Evolutionary conservation across 1,140 invertebrate genomes (phyloP), one percentile per base, ranked within the genome.

Genomic region (Drosophila ambigua): DNA sequence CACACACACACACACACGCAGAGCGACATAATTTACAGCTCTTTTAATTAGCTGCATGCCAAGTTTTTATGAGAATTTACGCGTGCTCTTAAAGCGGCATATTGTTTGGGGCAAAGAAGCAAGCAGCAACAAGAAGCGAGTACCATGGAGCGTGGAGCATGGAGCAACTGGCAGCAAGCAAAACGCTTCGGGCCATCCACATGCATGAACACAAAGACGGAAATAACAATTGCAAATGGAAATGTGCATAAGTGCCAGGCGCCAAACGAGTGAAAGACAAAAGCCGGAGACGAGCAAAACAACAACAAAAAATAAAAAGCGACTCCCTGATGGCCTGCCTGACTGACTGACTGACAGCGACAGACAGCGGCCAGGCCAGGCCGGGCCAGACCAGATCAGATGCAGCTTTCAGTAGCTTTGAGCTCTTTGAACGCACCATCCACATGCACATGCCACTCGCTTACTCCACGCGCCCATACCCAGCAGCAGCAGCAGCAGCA

Each of bases 191-290:
- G 75, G 82, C 15, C 65, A 51, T 80, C 39, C 71, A 74, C 61
- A 63, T 79, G 78, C 68, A 61, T 63, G 67, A 66, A 65, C 68
- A 75, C 68, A 87, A 87, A 87, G 82, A 62, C 58, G 82, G 74
- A 85, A 88, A 85, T 85, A 87, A 87, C 83, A 87, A 87, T 87
- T 87, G 82, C 71, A 87, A 87, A 87, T 87, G 82, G 83, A 87
- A 87, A 87, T 87, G 82, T 79, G 82, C 83, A 88, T 76, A 87
- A 87, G 83, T 87, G 82, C 83, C 81, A 80, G 50, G 72, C 60
- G 57, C 50, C 35, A 54, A 51, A 60, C 49, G 54, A 46, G 58
- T 49, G 44, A 57, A 41, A 63, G 68, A 66, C 67, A 64, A 69
- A 68, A 58, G 24, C 48, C 45, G 57, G 26, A 59, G 61, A 72